Evolutionary conservation across 1,140 invertebrate genomes (phyloP), one percentile per base, ranked within the genome.

Genomic region (Platyscapa corneri): DNA sequence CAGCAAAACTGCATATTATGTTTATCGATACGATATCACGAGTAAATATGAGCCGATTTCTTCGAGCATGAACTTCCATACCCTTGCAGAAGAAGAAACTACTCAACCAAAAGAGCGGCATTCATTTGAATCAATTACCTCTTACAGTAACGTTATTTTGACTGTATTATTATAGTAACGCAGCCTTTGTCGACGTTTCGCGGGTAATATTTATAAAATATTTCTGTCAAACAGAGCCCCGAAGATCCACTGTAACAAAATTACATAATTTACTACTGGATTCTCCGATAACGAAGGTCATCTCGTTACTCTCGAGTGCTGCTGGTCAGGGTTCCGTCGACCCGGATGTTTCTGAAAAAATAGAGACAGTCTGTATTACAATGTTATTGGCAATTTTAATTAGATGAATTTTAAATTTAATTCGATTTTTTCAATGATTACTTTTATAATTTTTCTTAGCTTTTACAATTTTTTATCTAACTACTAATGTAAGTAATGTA

Each of bases 241-340:
- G 97, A 82, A 93, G 97, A 84, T 97, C 97, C 65, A 98, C 97
- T 87, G 94, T 98, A 72, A 97, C 97, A 32, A 97, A 97, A 93
- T 94, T 98, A 23, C 96, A 97, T 88, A 95, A 94, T 90, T 93
- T 98, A 88, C 97, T 97, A 27, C 95, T 99, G 42, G 98, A 99
- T 93, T 97, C 97, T 20, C 98, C 98, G 1, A 98, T 99, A 85
- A 98, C 97, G 32, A 98, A 98, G 95, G 97, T 98, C 88, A 96
- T 97, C 89, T 95, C 95, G 77, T 93, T 97, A 80, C 94, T 97
- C 67, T 95, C 95, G 90, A 95, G 96, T 89, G 97, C 97, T n/a
- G n/a, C n/a, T 67, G 96, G 97, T 91, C 97, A 97, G 90, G 97
- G 96, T 87, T 92, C 94, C 0, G 96, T 96, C 39, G 96, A 96